Base-by-base conservation (phyloP, 2,113 vertebrate species). In the Falcunculus frontatus region DNA sequence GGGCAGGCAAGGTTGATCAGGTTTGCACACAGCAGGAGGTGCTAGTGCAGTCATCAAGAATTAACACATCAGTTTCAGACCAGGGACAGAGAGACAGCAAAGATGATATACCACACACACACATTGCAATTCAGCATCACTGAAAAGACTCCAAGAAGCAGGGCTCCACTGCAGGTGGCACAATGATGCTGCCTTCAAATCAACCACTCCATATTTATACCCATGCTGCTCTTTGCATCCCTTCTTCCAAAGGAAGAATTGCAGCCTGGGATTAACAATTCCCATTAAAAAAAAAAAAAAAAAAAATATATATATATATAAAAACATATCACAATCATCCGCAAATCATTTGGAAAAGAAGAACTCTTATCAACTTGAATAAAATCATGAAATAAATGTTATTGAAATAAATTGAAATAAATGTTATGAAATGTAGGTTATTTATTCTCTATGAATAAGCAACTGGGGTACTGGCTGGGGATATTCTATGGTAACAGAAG, bases 11-110 rank as follows among this genome's bases (percentile, higher is more conserved):
- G 86, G 86, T 35, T 85, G 89, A 94, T 93, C 92, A 92, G 81
- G 67, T 94, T 91, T 96, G 87, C 67, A 55, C 84, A 78, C 77
- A 95, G 90, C 86, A 89, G 81, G 84, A 93, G 81, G 67, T 92
- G 67, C 75, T 93, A 55, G 77, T 53, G 75, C 67, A 89, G 52
- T 84, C 78, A 78, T 84, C 53, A 77, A 37, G 82, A 74, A 91
- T 95, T 95, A 92, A 35, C 56, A 59, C 35, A 23, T 9, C 49
- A 13, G 6, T 84, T 96, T 96, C 85, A 56, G 53, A 16, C 18
- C 19, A 1, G 1, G 37, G 57, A 57, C 13, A 80, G 68, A 81
- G 50, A 78, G 37, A n/a, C 14, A 77, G 33, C 18, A 77, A 78
- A 63, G 64, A 44, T 29, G 15, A 42, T 82, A 46, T 2, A 57